Evolutionary conservation across 2,797 vertebrate genomes (phyloP).

Genomic region (Chromis chromis): DNA sequence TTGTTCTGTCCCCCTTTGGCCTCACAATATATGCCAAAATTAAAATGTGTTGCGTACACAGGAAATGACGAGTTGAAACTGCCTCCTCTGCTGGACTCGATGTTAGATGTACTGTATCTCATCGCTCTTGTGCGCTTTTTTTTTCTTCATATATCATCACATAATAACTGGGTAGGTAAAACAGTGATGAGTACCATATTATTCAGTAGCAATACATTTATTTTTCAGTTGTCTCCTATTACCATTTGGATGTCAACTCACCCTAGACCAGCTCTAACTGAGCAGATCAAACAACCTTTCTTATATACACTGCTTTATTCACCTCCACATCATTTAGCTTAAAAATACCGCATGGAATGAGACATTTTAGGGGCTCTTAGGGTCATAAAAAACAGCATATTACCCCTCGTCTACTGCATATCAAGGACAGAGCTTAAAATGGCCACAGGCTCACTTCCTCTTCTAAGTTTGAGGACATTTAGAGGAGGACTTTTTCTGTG

Average conservation of each 20-base stretch:
- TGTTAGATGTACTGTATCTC: background rate
- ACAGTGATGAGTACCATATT: background rate
- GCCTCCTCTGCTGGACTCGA: background rate
- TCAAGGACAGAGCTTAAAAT: constrained; percentile 60
- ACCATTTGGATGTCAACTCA: constrained; percentile 1
- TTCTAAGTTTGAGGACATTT: constrained; percentile 60
- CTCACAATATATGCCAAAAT: constrained; percentile 1
- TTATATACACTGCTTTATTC: background rate
- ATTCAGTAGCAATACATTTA: constrained; percentile 7
- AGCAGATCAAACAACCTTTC: background rate
- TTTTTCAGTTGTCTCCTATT: background rate
- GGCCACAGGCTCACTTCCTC: constrained; percentile 70
- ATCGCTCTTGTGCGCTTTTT: background rate
- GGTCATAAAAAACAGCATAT: background rate
- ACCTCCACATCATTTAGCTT: background rate
- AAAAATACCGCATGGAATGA: constrained; percentile 5
- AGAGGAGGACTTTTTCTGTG: constrained; percentile 51
- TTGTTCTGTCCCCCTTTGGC: background rate
- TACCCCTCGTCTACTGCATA: constrained; percentile 10
- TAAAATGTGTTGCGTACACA: constrained; percentile 20
- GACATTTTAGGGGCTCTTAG: constrained; percentile 21
- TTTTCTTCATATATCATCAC: constrained; percentile 4
- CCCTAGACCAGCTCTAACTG: background rate
- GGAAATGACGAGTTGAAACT: constrained; percentile 28
- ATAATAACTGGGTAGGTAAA: constrained; percentile 3